Evolutionary conservation across 2,797 vertebrate genomes (phyloP).

Genomic region (Menidia menidia): DNA sequence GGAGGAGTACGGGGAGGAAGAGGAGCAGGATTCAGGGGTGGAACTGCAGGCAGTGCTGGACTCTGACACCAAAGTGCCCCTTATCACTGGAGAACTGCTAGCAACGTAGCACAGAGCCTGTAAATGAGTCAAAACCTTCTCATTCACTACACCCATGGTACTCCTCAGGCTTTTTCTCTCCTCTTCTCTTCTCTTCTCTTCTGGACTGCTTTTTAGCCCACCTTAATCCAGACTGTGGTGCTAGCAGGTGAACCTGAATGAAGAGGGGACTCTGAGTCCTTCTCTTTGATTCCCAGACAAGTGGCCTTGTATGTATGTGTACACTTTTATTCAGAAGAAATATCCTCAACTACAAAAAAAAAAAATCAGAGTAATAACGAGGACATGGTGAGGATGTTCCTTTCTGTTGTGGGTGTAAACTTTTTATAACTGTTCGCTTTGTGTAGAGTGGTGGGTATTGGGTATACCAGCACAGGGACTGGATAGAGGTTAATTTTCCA

Average conservation of each 20-base stretch:
- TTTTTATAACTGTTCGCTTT: neutral
- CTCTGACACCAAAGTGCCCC: slow-evolving; percentile 57
- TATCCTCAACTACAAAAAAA: neutral
- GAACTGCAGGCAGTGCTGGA: slow-evolving; percentile 68
- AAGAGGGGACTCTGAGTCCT: slow-evolving; percentile 17
- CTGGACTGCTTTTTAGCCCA: neutral
- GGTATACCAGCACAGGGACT: neutral
- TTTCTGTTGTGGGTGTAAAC: neutral
- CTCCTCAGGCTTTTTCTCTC: slow-evolving; percentile 49
- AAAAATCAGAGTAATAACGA: neutral
- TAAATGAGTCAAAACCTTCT: neutral
- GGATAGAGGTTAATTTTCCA: neutral
- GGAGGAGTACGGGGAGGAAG: slow-evolving; percentile 22
- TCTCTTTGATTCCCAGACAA: slow-evolving; percentile 33
- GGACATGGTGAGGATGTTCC: neutral
- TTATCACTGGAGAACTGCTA: slow-evolving; percentile 43
- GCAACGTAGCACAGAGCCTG: slow-evolving; percentile 65
- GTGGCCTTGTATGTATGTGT: slow-evolving; percentile 61
- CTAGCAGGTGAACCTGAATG: slow-evolving; percentile 13
- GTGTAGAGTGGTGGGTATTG: neutral
- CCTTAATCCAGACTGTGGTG: slow-evolving; percentile 7
- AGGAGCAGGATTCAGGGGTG: slow-evolving; percentile 59
- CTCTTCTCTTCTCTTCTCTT: neutral
- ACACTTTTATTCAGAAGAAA: neutral
- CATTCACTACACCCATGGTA: slow-evolving; percentile 19